Base-by-base conservation (phyloP, 30 jellyfish, hydroid and myxozoan species). In the Pelagia noctiluca region DNA sequence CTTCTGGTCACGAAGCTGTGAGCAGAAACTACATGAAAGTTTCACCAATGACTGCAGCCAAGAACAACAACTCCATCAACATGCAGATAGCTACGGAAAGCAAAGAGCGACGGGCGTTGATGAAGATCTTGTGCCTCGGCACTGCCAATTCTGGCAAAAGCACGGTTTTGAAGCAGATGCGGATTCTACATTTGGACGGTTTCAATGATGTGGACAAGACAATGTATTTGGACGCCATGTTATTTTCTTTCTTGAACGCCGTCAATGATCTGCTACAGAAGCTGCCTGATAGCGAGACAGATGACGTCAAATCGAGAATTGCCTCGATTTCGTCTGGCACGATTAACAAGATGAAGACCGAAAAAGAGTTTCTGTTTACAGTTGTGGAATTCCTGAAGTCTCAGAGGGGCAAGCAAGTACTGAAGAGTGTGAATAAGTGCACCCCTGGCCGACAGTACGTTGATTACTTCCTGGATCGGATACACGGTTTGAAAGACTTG, bases 51-150 rank as follows among this genome's bases (percentile, higher is more conserved):
- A n/a, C n/a, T n/a, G 29, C 80, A 3, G 19, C 24, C 29, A 42
- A 47, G 32, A 50, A 22, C 3, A 66, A 81, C 84, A 66, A 25
- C 16, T 50, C 34, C 7, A 82, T 82, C 21, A 86, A 82, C 3
- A 52, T 46, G 62, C 49, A 61, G 54, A 33, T 82, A 2, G 92
- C 85, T 1, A 8, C 22, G 42, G 92, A 82, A 21, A 35, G 33
- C 25, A 82, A 82, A 36, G 38, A 33, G 24, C 69, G 31, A 48
- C 36, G 60, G 24, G 4, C 75, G 7, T 16, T 71, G 75, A 82
- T 82, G 92, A 82, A 82, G 22, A 70, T 82, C 30, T 53, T 82
- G 2, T 82, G 92, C 79, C 74, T 82, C 13, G 92, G 92, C 7
- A 70, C 86, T 4, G 69, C 92, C 2, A 47, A 76, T 37, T 68